Base-by-base conservation (phyloP, 2,888 invertebrate genomes). In the Mesodorylaimus sp. region DNA sequence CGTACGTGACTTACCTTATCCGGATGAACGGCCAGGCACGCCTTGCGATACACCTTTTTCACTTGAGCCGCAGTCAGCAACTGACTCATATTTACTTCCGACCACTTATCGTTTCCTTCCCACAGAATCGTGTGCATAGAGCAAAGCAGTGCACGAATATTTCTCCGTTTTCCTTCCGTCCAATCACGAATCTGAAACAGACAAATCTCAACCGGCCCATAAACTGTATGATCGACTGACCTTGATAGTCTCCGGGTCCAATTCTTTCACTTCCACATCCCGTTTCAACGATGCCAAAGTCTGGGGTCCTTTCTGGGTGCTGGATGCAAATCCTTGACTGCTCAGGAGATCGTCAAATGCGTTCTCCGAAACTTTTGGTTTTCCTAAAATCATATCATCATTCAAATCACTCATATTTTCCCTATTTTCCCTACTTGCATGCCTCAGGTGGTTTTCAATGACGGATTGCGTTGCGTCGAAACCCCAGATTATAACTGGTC, bases 21-120 rank as follows among this genome's bases (percentile, higher is more conserved):
- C 0, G 97, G 97, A 73, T 99, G 97, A 38, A 95, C 89, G 47
- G 88, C 86, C 39, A 97, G 75, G 58, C 95, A 93, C 5, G 97
- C 97, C 68, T 80, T 85, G 48, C 91, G 75, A 67, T 95, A 97
- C 59, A 81, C 79, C 64, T 89, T 88, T 70, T 95, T 97, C 49
- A 99, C 93, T 70, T 97, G 88, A 1, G 80, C 79, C 1, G 87
- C 75, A 0, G 84, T 76, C 25, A 99, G 84, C 38, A 97, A 75
- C 58, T 89, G 85, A 62, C 87, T 80, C 89, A 99, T 95, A 64
- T 88, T 85, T 61, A 83, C 81, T 59, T 83, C 81, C 54, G 79
- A 76, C 95, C 95, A 97, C 60, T 85, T 81, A 27, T 82, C 61
- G 50, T 70, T 83, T 46, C 83, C 89, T 44, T 78, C 80, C 93